Conservation (phyloP, 2,797 vertebrate species). For the Manis crassicaudata region DNA sequence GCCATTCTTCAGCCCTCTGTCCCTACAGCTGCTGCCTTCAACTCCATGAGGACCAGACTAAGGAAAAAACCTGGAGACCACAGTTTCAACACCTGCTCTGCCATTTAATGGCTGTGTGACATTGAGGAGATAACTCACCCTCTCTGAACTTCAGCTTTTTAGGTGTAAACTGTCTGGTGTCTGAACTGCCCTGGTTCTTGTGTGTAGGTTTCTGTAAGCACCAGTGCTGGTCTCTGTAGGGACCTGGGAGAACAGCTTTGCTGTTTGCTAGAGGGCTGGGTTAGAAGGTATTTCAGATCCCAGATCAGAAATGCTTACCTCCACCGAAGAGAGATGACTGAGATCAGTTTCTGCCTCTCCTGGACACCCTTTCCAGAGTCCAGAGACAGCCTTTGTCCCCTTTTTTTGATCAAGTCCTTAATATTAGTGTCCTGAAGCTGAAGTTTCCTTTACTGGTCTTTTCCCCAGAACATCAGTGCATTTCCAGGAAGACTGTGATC, state of each 20-base stretch:
- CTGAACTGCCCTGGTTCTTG: background rate
- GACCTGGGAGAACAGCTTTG: background rate
- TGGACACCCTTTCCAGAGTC: background rate
- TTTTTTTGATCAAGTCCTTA: background rate
- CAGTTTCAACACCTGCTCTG: background rate
- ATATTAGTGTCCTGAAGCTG: background rate
- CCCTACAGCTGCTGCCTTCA: background rate
- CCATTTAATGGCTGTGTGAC: background rate
- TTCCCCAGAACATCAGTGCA: background rate
- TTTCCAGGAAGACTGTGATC: background rate
- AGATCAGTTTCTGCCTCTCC: background rate
- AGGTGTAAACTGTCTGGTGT: background rate
- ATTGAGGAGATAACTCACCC: background rate
- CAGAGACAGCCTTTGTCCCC: background rate
- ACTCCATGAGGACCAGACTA: background rate
- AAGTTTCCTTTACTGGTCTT: background rate
- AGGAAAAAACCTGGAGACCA: background rate
- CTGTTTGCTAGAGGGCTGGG: background rate
- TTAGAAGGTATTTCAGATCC: background rate
- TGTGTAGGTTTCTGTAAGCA: background rate
- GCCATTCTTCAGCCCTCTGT: background rate
- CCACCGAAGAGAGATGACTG: background rate
- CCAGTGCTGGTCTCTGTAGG: background rate
- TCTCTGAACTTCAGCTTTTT: slow-evolving; percentile 14
- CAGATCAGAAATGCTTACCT: background rate